Evolutionary conservation across 92 coral and sea anemone species (phyloP).

Genomic region (Muricea muricata): DNA sequence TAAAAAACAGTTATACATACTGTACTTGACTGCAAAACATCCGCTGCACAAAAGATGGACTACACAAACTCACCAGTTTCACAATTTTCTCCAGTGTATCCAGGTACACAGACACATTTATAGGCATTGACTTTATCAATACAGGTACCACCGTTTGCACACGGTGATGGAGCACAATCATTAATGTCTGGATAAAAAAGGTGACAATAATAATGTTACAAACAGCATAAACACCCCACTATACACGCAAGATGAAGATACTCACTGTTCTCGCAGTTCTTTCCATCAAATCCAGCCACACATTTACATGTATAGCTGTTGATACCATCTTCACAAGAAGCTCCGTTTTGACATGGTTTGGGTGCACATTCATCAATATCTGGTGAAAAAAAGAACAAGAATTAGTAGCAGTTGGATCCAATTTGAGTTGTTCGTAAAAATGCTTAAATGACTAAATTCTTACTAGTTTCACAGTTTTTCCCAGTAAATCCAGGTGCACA

Average conservation of each 20-base stretch:
- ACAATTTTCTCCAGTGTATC: conserved; percentile 28
- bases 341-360: conserved; percentile 44
- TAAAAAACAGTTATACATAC: no score
- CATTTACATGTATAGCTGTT: conserved; percentile 55
- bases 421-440: no score
- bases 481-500: conserved; percentile 11
- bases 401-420: not conserved
- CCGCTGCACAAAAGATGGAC: no score
- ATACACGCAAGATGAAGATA: no score
- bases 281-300: conserved; percentile 24
- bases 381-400: not conserved
- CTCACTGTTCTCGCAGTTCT: conserved; percentile 21
- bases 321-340: conserved; percentile 27
- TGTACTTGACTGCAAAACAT: no score
- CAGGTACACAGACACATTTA: conserved; percentile 31
- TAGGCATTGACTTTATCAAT: not conserved
- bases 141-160: conserved; percentile 4
- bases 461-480: conserved; percentile 37
- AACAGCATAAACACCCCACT: not conserved
- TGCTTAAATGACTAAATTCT: not conserved
- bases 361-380: conserved; percentile 18
- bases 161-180: conserved; percentile 5
- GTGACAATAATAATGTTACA: not conserved
- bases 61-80: not conserved
- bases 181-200: not conserved